phyloP scores from a whole-genome alignment of 2,113 vertebrate species.

The Steatornis caripensis region DNA sequence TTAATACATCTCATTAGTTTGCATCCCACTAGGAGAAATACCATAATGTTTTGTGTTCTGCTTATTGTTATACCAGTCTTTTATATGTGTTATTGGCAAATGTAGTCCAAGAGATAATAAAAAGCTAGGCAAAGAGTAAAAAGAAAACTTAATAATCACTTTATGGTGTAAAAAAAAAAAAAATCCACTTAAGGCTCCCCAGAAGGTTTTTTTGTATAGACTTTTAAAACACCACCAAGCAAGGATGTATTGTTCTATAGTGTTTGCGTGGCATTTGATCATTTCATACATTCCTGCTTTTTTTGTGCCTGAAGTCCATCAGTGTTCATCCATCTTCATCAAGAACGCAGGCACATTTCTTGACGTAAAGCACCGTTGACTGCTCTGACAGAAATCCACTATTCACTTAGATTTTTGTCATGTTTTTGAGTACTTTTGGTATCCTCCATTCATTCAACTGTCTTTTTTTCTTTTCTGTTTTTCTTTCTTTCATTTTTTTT shows the following conservation, averaged over 20 bases:
- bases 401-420: slow-evolving; percentile 42
- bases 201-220: slow-evolving; percentile 76
- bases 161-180: slow-evolving; percentile 78
- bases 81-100: slow-evolving; percentile 71
- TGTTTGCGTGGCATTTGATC: slow-evolving; percentile 63
- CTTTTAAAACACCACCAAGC: slow-evolving; percentile 69
- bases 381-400: slow-evolving; percentile 62
- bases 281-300: slow-evolving; percentile 67
- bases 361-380: slow-evolving; percentile 74
- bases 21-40: slow-evolving; percentile 71
- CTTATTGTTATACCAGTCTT: slow-evolving; percentile 72
- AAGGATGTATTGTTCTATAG: slow-evolving; percentile 65
- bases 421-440: slow-evolving; percentile 64
- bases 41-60: slow-evolving; percentile 60
- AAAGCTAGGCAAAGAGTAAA: slow-evolving; percentile 77
- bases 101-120: slow-evolving; percentile 76
- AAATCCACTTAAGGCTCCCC: slow-evolving; percentile 79
- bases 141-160: slow-evolving; percentile 81
- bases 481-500: slow-evolving; percentile 25
- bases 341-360: slow-evolving; percentile 67
- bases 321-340: slow-evolving; percentile 63
- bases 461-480: slow-evolving; percentile 34
- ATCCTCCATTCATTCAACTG: slow-evolving; percentile 58
- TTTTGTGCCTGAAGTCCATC: slow-evolving; percentile 57
- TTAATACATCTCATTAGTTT: slow-evolving; percentile 78